Conservation (phyloP, 2,113 vertebrate genomes). For the Heterotilapia buettikoferi region DNA sequence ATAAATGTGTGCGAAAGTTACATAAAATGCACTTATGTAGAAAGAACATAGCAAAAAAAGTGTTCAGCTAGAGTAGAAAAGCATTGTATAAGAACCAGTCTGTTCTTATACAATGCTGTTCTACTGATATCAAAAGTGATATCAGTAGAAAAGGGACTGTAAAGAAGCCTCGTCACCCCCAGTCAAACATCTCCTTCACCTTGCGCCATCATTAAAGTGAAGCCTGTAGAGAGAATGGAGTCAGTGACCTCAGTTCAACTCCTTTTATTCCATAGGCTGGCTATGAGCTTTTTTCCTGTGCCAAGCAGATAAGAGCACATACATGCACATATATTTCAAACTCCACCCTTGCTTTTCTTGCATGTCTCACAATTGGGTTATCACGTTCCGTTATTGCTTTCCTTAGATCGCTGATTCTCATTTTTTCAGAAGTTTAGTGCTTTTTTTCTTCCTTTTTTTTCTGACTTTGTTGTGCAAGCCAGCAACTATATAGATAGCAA, state of each 20-base stretch:
- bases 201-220: background rate
- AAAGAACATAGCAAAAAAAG: no score
- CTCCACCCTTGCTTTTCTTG: background rate
- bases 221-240: slow-evolving; percentile 1
- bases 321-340: background rate
- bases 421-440: background rate
- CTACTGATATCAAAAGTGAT: no score
- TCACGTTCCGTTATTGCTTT: background rate
- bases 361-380: background rate
- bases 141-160: no score
- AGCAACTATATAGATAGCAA: background rate
- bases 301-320: background rate
- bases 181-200: background rate
- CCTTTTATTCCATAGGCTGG: background rate
- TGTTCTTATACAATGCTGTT: no score
- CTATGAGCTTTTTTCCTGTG: background rate
- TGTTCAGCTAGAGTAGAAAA: no score
- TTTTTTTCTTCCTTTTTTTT: background rate
- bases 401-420: background rate
- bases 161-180: background rate
- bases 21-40: no score
- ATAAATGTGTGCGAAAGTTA: no score
- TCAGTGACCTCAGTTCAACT: slow-evolving; percentile 4
- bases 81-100: no score
- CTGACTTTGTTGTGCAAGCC: background rate